Conservation (phyloP, 2,113 vertebrate species). For the Scatophagus argus region DNA sequence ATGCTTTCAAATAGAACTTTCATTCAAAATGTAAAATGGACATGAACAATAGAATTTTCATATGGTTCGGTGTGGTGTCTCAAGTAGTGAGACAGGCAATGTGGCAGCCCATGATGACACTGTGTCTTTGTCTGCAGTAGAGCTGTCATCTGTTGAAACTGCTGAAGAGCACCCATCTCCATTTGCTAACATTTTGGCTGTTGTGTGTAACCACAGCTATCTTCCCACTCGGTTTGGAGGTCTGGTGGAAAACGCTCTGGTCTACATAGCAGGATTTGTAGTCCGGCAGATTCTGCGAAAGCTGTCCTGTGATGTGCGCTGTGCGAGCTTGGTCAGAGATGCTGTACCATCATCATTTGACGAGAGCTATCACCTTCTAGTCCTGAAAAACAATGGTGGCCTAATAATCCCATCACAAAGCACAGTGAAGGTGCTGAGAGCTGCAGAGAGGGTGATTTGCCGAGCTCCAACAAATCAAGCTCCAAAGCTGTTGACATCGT, state of each 20-base stretch:
- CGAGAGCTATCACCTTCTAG: not conserved
- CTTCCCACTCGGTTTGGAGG: not conserved
- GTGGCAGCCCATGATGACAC: too few relatives aligned
- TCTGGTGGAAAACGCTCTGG: conserved; percentile 9
- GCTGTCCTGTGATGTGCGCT: not conserved
- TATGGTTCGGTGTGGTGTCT: too few relatives aligned
- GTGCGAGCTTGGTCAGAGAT: not conserved
- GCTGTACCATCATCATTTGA: not conserved
- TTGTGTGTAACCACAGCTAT: not conserved
- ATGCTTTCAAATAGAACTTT: too few relatives aligned
- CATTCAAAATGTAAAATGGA: too few relatives aligned
- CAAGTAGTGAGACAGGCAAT: too few relatives aligned
- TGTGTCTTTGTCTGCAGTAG: not conserved
- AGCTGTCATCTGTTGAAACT: not conserved
- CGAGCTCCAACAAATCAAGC: not conserved
- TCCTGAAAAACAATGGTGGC: not conserved
- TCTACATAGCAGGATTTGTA: conserved; percentile 5
- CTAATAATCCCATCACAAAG: not conserved
- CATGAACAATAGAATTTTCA: too few relatives aligned
- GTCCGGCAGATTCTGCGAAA: not conserved
- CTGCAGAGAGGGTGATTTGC: not conserved
- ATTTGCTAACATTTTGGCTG: not conserved
- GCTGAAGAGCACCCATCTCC: not conserved
- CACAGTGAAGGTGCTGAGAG: conserved; percentile 1
- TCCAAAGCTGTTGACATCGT: not conserved